Base-by-base conservation (phyloP, 2,797 vertebrate genomes). In the Erpetoichthys calabaricus region DNA sequence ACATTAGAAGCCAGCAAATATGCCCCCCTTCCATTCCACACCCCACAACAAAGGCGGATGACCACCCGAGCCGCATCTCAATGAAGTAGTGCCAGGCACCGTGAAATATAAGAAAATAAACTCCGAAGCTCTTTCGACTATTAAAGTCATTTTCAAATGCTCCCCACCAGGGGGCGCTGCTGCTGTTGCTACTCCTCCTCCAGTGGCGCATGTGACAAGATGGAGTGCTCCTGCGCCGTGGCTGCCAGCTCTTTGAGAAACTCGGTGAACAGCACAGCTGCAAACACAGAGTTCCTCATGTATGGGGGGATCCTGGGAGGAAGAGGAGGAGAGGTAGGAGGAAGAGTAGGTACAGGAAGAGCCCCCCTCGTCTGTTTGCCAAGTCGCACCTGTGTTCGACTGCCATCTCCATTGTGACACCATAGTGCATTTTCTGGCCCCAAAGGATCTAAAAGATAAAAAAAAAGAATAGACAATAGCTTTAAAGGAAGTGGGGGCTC, bases 161-260 rank as follows among this genome's bases (percentile, higher is more conserved):
- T 44, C 58, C 61, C 51, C 51, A 8, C 56, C 3, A 46, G 42
- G 66, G 6, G n/a, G 58, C 64, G 65, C 64, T 55, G 0, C 25
- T 25, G 25, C 25, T 25, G 2, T 25, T 25, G 25, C 25, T 25
- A 57, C 77, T 87, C 89, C 66, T 92, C 90, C 57, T 87, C 89
- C 70, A 85, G 76, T 67, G 86, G 65, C 75, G 81, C 84, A 80
- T 84, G 89, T 55, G 88, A 91, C 58, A 95, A 79, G 69, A 99
- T 84, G 63, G 94, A 91, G 84, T 98, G 95, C 67, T 99, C 95
- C 70, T 99, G 96, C 53, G 91, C 87, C 52, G 94, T 78, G 62
- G 96, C 93, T 1, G 96, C 94, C 77, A 99, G 84, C 63, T 99
- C 96, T 84, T 99, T 98, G 60, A 99, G 85, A 74, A 99, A 97